These are phyloP conservation scores for Arctia plantaginis DNA, from an alignment of 2,888 invertebrate genomes.

Conservation along the genomic window DNA sequence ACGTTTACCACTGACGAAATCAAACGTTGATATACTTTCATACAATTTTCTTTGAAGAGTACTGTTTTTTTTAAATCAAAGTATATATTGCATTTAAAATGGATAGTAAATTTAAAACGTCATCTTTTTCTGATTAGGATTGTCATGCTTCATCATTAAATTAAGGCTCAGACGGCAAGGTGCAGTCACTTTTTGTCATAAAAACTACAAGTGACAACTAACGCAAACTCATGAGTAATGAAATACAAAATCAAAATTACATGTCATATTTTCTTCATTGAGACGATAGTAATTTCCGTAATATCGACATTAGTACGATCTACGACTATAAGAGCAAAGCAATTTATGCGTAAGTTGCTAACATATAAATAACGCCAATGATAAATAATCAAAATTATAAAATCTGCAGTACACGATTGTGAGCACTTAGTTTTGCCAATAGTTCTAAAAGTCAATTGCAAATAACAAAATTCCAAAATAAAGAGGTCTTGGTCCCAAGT, in stretches of 20 bases:
- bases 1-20: too few species aligned
- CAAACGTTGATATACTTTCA: too few species aligned
- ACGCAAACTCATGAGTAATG: neutral
- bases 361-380: neutral
- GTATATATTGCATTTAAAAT: too few species aligned
- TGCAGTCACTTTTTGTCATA: too few species aligned
- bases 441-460: neutral
- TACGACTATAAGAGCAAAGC: neutral
- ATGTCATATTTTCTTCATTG: neutral
- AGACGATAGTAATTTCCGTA: constrained; percentile 2
- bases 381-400: neutral
- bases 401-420: neutral
- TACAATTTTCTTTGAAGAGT: too few species aligned
- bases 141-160: neutral
- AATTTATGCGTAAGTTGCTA: neutral
- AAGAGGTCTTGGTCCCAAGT: neutral
- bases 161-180: too few species aligned
- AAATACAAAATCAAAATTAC: too few species aligned
- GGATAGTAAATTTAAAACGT: too few species aligned
- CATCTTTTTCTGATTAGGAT: neutral
- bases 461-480: neutral
- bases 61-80: too few species aligned
- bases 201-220: too few species aligned
- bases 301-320: neutral
- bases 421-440: neutral